Base-by-base conservation (phyloP, 2,888 invertebrate species). In the Hyles lineata region DNA sequence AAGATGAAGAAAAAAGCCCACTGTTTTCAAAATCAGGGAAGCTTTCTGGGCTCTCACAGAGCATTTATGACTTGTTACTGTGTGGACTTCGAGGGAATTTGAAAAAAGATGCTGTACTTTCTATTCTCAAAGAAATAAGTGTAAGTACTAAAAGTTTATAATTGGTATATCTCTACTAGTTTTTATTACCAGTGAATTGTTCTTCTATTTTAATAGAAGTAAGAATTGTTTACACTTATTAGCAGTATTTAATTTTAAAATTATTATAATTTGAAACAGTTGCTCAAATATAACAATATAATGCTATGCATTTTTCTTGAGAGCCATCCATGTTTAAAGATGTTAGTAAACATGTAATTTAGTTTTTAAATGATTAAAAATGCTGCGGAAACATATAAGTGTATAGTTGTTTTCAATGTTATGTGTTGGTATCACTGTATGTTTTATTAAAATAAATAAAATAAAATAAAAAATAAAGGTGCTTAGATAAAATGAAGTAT, bases 11-110 rank as follows among this genome's bases (percentile, higher is more conserved):
- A 11, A 95, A 91, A 83, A 96, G 95, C 86, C 96, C 96, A 55
- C 88, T 96, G 70, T 96, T 96, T 85, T 95, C 96, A 73, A 96
- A 96, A 86, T 94, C 95, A 75, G 96, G 96, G 70, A 96, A 96
- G 84, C 89, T 96, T 77, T 95, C 95, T 87, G 96, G 96, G 81
- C 92, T 98, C 82, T 96, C 97, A 76, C 96, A 96, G 84, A 96
- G 96, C 79, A 93, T 99, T 72, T 98, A 98, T 92, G 97, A 98
- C 85, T 94, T 99, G 77, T 95, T 98, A 81, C 96, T 96, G 83
- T 96, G 97, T 91, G 98, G 97, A 59, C 94, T 98, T 72, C 96
- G 95, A 78, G 98, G 98, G 70, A 95, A 94, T 75, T 87, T 98
- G 73, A 97, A 97, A 86, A 97, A 96, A 89, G 98, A 98, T 86